These are phyloP conservation scores for Ailurus styani DNA, from an alignment of 2,113 vertebrate species.

Conservation along the genomic window DNA sequence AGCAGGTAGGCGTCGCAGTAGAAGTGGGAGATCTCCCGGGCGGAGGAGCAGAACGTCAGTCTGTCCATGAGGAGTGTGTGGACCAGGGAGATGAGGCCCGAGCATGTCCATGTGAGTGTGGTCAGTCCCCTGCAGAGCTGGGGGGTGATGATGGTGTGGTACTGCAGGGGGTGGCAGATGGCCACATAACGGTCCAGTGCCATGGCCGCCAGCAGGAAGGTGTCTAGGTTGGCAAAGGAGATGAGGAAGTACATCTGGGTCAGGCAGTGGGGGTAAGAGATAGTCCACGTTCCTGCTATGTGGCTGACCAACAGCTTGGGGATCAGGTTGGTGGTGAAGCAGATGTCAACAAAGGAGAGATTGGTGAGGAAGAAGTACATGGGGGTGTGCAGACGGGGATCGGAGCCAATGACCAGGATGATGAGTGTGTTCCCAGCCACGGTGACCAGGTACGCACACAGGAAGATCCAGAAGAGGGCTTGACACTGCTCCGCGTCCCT, in stretches of 20 bases:
- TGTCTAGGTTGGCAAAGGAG: slow-evolving; percentile 42
- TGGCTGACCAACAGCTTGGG: slow-evolving; percentile 18
- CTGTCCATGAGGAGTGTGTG: background rate
- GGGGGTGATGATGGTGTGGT: background rate
- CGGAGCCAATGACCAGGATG: background rate
- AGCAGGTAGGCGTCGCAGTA: slow-evolving; percentile 51
- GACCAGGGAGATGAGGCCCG: background rate
- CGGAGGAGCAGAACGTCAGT: background rate
- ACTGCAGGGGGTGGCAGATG: slow-evolving; percentile 46
- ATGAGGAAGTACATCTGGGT: slow-evolving; percentile 37
- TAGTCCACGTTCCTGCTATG: background rate
- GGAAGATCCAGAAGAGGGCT: slow-evolving; percentile 36
- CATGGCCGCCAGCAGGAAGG: slow-evolving; percentile 54
- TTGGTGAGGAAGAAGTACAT: background rate
- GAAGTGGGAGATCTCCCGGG: slow-evolving; percentile 36
- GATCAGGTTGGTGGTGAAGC: slow-evolving; percentile 15
- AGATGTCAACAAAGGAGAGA: background rate
- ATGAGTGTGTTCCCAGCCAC: background rate
- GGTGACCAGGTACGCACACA: slow-evolving; percentile 42
- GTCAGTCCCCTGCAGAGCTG: background rate
- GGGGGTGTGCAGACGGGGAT: background rate
- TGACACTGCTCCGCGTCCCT: background rate
- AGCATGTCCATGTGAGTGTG: background rate
- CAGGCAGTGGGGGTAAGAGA: background rate
- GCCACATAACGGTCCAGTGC: slow-evolving; percentile 30